Conservation (phyloP, 2,797 vertebrate genomes). For the Echeneis naucrates region DNA sequence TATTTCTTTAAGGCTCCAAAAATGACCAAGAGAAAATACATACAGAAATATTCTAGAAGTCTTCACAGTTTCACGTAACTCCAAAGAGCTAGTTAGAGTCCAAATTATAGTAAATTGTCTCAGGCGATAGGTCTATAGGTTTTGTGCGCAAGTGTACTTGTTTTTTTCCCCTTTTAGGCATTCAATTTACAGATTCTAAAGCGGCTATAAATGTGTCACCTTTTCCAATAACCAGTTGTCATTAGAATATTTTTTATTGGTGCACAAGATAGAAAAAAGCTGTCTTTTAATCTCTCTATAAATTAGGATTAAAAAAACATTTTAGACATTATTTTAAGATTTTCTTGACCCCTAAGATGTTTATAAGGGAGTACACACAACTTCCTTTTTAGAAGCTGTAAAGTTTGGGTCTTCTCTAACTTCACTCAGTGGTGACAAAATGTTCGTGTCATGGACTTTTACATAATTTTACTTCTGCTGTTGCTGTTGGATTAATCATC, state of each 20-base stretch:
- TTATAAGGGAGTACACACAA: neutral
- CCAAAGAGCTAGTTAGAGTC: neutral
- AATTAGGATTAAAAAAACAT: too few species aligned
- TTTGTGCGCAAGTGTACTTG: neutral
- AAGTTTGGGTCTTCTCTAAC: neutral
- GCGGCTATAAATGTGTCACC: neutral
- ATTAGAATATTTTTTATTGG: neutral
- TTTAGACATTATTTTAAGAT: too few species aligned
- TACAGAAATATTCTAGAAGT: neutral
- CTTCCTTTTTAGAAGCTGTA: neutral
- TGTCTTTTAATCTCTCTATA: neutral
- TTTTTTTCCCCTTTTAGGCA: too few species aligned
- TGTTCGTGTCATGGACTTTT: neutral
- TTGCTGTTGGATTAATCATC: neutral
- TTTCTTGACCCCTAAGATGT: too few species aligned
- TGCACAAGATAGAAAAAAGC: neutral
- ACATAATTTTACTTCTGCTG: neutral
- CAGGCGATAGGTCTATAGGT: neutral
- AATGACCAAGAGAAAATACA: neutral
- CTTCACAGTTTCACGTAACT: neutral
- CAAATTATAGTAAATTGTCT: neutral
- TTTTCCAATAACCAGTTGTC: neutral
- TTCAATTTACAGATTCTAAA: neutral
- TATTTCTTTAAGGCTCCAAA: neutral
- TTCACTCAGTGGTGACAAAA: neutral